A percentile compares a stretch with the other conserved stretches of the same genome.
Evolutionary conservation across 2,113 vertebrate genomes (phyloP).

Genomic region (Hippocampus guttulatus): DNA sequence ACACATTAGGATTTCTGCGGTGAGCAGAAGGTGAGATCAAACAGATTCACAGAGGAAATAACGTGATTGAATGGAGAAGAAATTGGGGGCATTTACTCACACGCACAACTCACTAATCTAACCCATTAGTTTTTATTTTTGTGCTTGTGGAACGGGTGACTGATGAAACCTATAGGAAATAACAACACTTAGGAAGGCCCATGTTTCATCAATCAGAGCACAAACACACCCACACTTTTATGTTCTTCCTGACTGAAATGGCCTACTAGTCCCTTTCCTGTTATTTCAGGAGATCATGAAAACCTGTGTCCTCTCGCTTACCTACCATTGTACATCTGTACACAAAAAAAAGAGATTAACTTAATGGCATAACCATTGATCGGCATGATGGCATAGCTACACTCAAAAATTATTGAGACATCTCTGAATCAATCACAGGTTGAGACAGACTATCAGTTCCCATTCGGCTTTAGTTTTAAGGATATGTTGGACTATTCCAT

Average conservation of each 20-base stretch:
- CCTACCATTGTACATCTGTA: neutral
- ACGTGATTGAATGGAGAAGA: neutral
- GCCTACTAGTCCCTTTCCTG: conserved; percentile 30
- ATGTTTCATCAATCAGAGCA: conserved; percentile 19
- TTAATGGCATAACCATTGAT: neutral
- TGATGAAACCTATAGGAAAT: conserved; percentile 28
- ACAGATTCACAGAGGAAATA: conserved; percentile 3
- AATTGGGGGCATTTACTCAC: conserved; percentile 8
- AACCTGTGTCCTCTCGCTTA: neutral
- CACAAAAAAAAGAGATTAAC: neutral
- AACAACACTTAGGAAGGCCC: conserved; percentile 12
- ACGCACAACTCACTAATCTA: conserved; percentile 15
- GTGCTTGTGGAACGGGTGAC: neutral
- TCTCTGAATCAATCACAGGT: neutral
- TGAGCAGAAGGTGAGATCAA: conserved; percentile 14
- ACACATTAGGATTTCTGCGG: conserved; percentile 2
- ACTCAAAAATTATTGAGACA: neutral
- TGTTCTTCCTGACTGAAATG: conserved; percentile 34
- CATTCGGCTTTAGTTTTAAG: neutral
- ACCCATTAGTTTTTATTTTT: conserved; percentile 9
- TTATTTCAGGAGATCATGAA: conserved; percentile 23
- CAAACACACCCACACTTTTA: conserved; percentile 8
- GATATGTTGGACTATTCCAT: no score
- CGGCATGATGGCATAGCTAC: neutral
- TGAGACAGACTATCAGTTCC: neutral